These are phyloP conservation scores for Hyalella azteca DNA, from an alignment of 2,888 invertebrate genomes.

Conservation along the genomic window DNA sequence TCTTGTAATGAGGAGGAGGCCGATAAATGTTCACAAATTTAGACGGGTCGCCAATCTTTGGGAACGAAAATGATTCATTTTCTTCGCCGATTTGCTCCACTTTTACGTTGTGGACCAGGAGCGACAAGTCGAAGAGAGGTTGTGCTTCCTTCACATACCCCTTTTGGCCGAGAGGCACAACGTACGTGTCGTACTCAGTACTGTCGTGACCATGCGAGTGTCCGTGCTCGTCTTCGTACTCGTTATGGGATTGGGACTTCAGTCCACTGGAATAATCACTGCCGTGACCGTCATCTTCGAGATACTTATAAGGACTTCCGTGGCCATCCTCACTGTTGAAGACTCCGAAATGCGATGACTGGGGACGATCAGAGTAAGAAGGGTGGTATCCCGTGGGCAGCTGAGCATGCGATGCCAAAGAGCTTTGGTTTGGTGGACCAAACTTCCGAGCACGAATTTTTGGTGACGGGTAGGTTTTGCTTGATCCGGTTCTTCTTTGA, in stretches of 20 bases:
- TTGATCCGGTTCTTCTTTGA: neutral
- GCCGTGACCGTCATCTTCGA: neutral
- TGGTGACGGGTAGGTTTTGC: neutral
- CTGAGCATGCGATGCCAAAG: neutral
- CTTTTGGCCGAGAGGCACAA: constrained; percentile 9
- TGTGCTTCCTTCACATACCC: neutral
- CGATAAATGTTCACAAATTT: constrained; percentile 52
- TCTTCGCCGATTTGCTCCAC: constrained; percentile 47
- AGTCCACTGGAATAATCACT: neutral
- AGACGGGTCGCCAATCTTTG: constrained; percentile 51
- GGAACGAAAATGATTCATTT: constrained; percentile 51
- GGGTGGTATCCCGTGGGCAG: neutral
- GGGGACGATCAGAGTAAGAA: neutral
- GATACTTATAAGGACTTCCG: neutral
- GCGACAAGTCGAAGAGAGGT: constrained; percentile 49
- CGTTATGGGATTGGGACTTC: neutral
- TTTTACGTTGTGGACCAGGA: constrained; percentile 51
- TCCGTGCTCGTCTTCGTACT: neutral
- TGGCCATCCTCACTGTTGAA: neutral
- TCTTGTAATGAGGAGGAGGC: neutral
- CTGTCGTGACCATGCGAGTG: neutral
- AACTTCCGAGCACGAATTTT: neutral
- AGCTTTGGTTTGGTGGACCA: neutral
- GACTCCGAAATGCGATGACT: constrained; percentile 3
- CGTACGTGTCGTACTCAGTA: constrained; percentile 25